A percentile compares a stretch with the other conserved stretches of the same genome.
phyloP scores from a whole-genome alignment of 2,113 vertebrate genomes.

The Scomber japonicus region DNA sequence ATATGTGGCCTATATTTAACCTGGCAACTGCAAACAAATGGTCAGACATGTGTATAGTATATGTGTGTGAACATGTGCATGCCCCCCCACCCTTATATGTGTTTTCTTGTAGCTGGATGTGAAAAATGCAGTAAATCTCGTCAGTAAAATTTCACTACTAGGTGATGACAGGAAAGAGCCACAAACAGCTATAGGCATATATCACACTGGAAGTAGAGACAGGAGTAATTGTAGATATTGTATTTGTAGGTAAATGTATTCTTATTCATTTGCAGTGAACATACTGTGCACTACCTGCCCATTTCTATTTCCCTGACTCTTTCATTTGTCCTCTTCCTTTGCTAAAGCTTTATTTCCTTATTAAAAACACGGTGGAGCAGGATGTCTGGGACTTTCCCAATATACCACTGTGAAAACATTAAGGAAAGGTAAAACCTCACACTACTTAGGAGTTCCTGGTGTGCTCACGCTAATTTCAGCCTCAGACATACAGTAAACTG shows the following conservation, averaged over 20 bases:
- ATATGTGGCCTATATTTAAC: slow-evolving; percentile 55
- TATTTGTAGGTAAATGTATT: background rate
- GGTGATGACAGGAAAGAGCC: slow-evolving; percentile 45
- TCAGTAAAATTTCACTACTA: slow-evolving; percentile 58
- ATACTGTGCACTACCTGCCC: background rate
- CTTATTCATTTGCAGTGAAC: background rate
- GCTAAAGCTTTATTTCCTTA: slow-evolving; percentile 16
- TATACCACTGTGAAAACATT: slow-evolving; percentile 27
- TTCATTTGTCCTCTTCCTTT: background rate
- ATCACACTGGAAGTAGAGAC: slow-evolving; percentile 8
- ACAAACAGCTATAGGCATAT: background rate
- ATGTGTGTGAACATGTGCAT: slow-evolving; percentile 6
- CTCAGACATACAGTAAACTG: background rate
- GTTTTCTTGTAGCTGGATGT: slow-evolving; percentile 63
- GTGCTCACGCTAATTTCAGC: slow-evolving; percentile 29
- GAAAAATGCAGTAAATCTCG: slow-evolving; percentile 60
- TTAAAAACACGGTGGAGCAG: slow-evolving; percentile 30
- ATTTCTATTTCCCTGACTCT: background rate
- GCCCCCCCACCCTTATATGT: background rate
- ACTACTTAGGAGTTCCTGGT: slow-evolving; percentile 18
- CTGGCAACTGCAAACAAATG: slow-evolving; percentile 72
- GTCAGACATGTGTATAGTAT: slow-evolving; percentile 52
- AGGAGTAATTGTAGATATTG: background rate
- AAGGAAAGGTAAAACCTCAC: slow-evolving; percentile 56
- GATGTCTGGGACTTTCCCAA: slow-evolving; percentile 42